Base-by-base conservation (phyloP, 2,797 vertebrate species). In the Echiichthys vipera region DNA sequence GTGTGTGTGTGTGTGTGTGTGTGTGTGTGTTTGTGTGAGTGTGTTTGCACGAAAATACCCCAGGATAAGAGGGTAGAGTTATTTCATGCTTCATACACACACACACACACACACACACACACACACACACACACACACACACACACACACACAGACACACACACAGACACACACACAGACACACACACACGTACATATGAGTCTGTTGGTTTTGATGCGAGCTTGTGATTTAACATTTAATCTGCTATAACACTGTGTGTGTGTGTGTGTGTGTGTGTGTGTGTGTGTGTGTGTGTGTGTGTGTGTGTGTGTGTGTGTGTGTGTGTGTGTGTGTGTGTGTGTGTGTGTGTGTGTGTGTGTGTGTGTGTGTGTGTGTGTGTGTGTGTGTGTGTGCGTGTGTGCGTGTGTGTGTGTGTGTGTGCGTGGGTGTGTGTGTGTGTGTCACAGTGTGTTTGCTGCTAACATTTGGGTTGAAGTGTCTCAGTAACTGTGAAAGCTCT, bases 81-180 rank as follows among this genome's bases (percentile, higher is more conserved):
- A 37, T 39, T 74, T 72, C 56, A 78, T 40, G 65, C 71, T 46
- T 70, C 66, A 80, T 13, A 32, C 54, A 65, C 50, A 65, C 32
- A 71, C n/a, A 55, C 50, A 34, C 8, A 34, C 9, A 56, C n/a
- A n/a, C n/a, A 55, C 43, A 70, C 18, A 32, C 43, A 11, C 46
- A 56, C 6, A 1, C 3, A 29, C 45, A 39, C 46, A 27, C 27
- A 22, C 8, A 49, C 32, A 51, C 63, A 42, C 25, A 55, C 3
- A 6, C 18, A 34, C 9, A 57, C 25, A 53, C 11, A 56, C 43
- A 70, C n/a, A 34, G 40, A 12, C 47, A 57, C 7, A 1, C 2
- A 24, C 46, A 34, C 47, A 24, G 20, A n/a, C 9, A 43, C 29
- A 51, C 64, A 42, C 25, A 55, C 3, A 11, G 34, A 46, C 32